These are phyloP conservation scores for Gadus chalcogrammus DNA, from an alignment of 2,113 vertebrate genomes.

Conservation along the genomic window DNA sequence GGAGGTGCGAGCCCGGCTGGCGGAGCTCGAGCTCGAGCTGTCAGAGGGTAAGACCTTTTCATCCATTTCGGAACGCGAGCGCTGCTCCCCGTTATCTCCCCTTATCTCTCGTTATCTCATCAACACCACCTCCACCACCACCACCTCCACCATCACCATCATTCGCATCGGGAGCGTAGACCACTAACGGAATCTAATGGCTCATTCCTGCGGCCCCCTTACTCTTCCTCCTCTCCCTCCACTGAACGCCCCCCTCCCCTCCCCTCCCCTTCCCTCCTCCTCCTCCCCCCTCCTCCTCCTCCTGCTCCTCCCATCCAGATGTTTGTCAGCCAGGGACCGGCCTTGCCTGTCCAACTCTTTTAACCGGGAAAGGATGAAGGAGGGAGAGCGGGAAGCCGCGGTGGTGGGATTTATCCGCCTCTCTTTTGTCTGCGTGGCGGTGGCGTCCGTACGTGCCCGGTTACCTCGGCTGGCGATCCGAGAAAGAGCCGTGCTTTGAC, in stretches of 20 bases:
- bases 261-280: conserved; percentile 4
- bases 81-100: not conserved
- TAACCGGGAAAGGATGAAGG: conserved; percentile 43
- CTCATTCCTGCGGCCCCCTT: conserved; percentile 44
- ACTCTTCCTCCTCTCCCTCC: conserved; percentile 21
- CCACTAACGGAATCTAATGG: conserved; percentile 59
- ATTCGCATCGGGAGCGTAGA: conserved; percentile 33
- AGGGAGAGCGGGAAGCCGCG: conserved; percentile 39
- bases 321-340: conserved; percentile 55
- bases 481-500: conserved; percentile 51
- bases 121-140: conserved; percentile 15
- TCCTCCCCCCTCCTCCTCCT: conserved; percentile 13
- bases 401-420: conserved; percentile 40
- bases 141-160: conserved; percentile 10
- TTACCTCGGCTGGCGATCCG: not conserved
- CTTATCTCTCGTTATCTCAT: conserved; percentile 41
- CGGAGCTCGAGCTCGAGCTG: conserved; percentile 95
- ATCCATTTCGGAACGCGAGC: not conserved
- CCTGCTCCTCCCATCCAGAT: conserved; percentile 68
- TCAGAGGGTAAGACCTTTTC: conserved; percentile 83
- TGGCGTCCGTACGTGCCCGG: not conserved
- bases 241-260: conserved; percentile 9
- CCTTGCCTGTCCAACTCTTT: conserved; percentile 26
- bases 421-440: conserved; percentile 49
- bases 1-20: conserved; percentile 92